These are phyloP conservation scores for Rhagoletis zephyria DNA, from an alignment of 1,140 invertebrate species.

Conservation along the genomic window DNA sequence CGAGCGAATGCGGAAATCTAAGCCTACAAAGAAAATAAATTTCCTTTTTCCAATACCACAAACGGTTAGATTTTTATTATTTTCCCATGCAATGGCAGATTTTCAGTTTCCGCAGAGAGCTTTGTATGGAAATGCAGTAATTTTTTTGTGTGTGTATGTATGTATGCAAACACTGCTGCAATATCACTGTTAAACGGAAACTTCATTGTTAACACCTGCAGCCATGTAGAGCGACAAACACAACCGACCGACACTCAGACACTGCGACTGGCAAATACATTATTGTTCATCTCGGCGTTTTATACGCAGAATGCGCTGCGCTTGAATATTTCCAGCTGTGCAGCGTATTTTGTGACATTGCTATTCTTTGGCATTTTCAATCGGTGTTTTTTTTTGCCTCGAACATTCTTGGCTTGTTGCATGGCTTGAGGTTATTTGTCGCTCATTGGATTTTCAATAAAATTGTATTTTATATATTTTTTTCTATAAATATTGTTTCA, in stretches of 20 bases:
- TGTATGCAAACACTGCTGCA: neutral
- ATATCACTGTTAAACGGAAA: neutral
- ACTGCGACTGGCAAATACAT: constrained; percentile 13
- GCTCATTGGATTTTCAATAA: constrained; percentile 14
- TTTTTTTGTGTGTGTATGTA: neutral
- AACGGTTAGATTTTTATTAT: constrained; percentile 44
- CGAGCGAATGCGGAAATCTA: neutral
- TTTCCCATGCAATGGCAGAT: constrained; percentile 26
- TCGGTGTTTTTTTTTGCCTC: neutral
- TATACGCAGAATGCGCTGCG: neutral
- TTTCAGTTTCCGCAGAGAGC: constrained; percentile 14
- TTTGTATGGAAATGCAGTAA: neutral
- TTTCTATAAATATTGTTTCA: neutral
- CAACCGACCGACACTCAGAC: neutral
- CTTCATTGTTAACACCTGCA: constrained; percentile 29
- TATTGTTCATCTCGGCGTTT: neutral
- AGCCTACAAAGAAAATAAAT: constrained; percentile 27
- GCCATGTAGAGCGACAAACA: neutral
- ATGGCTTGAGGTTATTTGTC: constrained; percentile 27
- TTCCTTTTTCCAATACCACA: constrained; percentile 42
- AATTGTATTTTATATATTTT: too few species aligned
- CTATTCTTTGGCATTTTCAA: neutral
- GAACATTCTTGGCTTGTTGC: neutral
- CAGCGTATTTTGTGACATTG: neutral
- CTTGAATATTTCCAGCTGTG: constrained; percentile 5